A percentile compares a stretch with the other conserved stretches of the same genome.
phyloP scores from a whole-genome alignment of 2,888 invertebrate species.

The Apamea epomidion region DNA sequence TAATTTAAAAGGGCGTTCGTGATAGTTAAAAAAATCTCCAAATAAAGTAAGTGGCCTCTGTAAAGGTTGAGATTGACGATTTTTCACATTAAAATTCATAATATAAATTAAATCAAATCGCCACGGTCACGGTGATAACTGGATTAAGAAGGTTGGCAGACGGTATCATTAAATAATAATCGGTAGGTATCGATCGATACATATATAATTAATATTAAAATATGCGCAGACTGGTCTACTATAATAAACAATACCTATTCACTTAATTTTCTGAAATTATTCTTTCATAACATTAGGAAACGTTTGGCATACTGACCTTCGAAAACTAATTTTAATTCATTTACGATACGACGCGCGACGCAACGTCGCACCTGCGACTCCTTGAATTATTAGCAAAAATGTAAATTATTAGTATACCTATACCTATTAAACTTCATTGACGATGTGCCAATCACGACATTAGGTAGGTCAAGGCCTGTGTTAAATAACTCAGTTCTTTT shows the following conservation, averaged over 20 bases:
- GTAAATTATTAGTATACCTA: constrained; percentile 12
- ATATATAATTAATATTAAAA: constrained; percentile 45
- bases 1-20: no score
- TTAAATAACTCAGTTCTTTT: constrained; percentile 16
- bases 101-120: constrained; percentile 13
- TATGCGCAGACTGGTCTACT: constrained; percentile 39
- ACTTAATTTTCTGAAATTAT: constrained; percentile 27
- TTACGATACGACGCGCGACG: background rate
- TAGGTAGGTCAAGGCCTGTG: constrained; percentile 5
- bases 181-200: background rate
- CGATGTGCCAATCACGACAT: constrained; percentile 4
- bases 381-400: constrained; percentile 10
- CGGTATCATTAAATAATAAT: constrained; percentile 44
- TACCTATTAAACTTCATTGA: constrained; percentile 10
- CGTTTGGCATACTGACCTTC: constrained; percentile 33
- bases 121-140: constrained; percentile 24
- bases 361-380: constrained; percentile 16
- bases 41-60: constrained; percentile 12
- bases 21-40: no score
- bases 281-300: constrained; percentile 31
- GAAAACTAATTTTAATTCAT: constrained; percentile 30
- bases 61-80: constrained; percentile 24
- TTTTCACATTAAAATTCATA: constrained; percentile 22
- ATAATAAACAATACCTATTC: constrained; percentile 16
- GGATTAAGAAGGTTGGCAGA: constrained; percentile 34